These are phyloP conservation scores for Phalanger gymnotis DNA, from an alignment of 2,797 vertebrate genomes.

Conservation along the genomic window DNA sequence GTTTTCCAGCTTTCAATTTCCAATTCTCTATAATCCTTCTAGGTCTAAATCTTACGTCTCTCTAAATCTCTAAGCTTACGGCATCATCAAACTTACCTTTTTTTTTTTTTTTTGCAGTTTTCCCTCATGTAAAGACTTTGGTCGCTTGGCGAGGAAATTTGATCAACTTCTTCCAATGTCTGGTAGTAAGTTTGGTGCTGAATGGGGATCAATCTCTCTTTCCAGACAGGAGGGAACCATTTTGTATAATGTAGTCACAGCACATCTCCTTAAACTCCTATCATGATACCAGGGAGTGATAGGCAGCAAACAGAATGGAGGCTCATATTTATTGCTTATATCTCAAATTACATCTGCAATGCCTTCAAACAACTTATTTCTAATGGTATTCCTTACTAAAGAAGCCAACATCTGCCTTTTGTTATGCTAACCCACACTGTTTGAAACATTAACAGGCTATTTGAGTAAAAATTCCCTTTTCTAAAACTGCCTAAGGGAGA, in stretches of 20 bases:
- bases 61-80: not conserved
- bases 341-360: conserved; percentile 63
- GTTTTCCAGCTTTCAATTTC: not conserved
- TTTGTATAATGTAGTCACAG: not conserved
- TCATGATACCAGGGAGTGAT: conserved; percentile 42
- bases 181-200: not conserved
- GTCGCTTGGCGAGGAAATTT: conserved; percentile 6
- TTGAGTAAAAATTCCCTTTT: conserved; percentile 60
- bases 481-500: conserved; percentile 16
- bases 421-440: conserved; percentile 70
- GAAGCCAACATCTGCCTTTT: conserved; percentile 76
- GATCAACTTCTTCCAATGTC: not conserved
- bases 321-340: conserved; percentile 52
- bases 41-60: not conserved
- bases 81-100: not conserved
- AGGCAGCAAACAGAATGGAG: conserved; percentile 46
- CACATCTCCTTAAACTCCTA: not conserved
- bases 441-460: conserved; percentile 55
- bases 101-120: not conserved
- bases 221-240: not conserved
- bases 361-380: conserved; percentile 56
- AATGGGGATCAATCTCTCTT: not conserved
- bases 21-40: not conserved
- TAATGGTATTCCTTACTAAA: conserved; percentile 68
- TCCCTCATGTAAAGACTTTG: not conserved